phyloP scores from a whole-genome alignment of 2,888 invertebrate genomes.

The Steromphala cineraria region DNA sequence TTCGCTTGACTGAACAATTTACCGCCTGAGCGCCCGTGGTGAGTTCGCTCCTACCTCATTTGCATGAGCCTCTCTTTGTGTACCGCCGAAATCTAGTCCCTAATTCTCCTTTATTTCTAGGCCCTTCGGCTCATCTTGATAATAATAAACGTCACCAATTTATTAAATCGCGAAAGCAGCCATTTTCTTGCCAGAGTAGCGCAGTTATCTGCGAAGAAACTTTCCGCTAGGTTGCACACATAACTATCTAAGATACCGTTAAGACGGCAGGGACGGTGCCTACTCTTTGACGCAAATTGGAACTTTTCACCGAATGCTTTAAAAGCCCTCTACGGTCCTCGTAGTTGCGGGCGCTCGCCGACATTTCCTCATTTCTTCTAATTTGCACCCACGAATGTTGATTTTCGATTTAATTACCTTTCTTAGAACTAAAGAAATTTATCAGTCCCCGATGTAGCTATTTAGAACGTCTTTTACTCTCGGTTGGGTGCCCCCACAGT shows the following conservation, averaged over 20 bases:
- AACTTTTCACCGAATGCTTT: neutral
- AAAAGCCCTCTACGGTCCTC: constrained; percentile 9
- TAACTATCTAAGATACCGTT: constrained; percentile 22
- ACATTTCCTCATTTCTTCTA: constrained; percentile 10
- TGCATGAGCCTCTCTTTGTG: constrained; percentile 32
- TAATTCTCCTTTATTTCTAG: constrained; percentile 24
- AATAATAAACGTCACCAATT: constrained; percentile 30
- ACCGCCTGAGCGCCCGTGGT: constrained; percentile 21
- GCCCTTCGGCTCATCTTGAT: constrained; percentile 20
- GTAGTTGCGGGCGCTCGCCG: neutral
- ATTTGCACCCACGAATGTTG: constrained; percentile 21
- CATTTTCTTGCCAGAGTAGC: constrained; percentile 25
- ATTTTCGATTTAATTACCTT: constrained; percentile 16
- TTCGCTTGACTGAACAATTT: constrained; percentile 45
- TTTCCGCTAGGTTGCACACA: constrained; percentile 25
- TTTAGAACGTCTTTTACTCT: neutral
- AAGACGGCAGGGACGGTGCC: neutral
- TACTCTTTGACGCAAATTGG: neutral
- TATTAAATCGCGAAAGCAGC: constrained; percentile 32
- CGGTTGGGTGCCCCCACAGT: neutral
- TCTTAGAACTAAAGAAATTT: constrained; percentile 20
- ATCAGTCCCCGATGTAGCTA: constrained; percentile 20
- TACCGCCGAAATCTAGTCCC: constrained; percentile 3
- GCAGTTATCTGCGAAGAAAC: constrained; percentile 23
- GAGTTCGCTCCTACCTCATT: constrained; percentile 22